Evolutionary conservation across 2,113 vertebrate species (phyloP).

Genomic region (Chinchilla lanigera): DNA sequence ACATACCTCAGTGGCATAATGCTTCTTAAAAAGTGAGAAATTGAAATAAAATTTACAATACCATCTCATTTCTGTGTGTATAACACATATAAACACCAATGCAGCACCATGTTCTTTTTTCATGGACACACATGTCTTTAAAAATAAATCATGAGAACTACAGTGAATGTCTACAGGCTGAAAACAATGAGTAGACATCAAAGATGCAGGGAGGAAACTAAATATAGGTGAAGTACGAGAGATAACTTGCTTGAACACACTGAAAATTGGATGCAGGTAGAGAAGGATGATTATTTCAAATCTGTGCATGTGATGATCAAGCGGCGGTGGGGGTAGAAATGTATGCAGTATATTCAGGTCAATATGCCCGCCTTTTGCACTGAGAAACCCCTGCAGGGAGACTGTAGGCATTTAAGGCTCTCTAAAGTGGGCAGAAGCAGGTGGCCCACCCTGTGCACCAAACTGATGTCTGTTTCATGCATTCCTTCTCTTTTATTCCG

Average conservation of each 20-base stretch:
- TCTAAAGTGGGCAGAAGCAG: not conserved
- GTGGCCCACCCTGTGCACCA: fast-evolving
- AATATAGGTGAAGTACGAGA: not conserved
- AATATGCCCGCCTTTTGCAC: not conserved
- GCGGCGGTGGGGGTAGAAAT: not conserved
- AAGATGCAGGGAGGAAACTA: not conserved
- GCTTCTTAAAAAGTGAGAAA: not conserved
- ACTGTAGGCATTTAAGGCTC: fast-evolving
- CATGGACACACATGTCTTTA: not conserved
- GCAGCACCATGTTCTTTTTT: not conserved
- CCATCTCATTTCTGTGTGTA: not conserved
- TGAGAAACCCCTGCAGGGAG: not conserved
- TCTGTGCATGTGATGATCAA: not conserved
- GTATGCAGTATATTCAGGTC: not conserved
- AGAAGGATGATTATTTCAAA: not conserved
- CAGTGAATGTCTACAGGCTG: not conserved
- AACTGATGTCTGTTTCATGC: fast-evolving
- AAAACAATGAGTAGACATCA: not conserved
- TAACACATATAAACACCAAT: not conserved
- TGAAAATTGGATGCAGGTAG: not conserved
- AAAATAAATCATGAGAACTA: not conserved
- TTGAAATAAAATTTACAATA: not conserved
- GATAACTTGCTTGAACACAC: not conserved
- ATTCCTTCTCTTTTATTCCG: not conserved
- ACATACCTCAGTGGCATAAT: not conserved